Evolutionary conservation across 2,113 vertebrate species (phyloP).

Genomic region (Castor canadensis): DNA sequence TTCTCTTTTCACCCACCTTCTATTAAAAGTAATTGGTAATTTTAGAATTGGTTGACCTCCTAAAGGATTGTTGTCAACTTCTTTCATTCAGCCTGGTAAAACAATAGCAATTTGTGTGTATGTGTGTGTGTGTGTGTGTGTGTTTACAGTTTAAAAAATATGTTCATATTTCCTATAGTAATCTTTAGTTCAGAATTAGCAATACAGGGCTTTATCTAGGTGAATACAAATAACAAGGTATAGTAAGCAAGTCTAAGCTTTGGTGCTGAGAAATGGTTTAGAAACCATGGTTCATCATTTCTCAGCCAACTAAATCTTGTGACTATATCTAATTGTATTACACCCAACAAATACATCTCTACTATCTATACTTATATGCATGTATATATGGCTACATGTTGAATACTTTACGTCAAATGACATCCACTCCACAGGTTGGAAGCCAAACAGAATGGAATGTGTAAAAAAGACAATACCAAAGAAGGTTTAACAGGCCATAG

Average conservation of each 20-base stretch:
- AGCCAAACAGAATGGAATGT: slow-evolving; percentile 51
- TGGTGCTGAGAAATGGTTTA: neutral
- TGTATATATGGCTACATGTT: neutral
- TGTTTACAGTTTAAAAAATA: neutral
- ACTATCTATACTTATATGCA: neutral
- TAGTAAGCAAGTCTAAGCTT: neutral
- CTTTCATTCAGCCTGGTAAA: neutral
- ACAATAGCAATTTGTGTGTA: neutral
- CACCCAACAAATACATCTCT: neutral
- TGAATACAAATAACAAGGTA: neutral
- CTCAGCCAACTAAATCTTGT: neutral
- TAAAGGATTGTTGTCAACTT: neutral
- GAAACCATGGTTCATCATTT: neutral
- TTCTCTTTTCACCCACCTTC: neutral
- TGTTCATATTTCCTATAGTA: neutral
- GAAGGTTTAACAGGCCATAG: neutral
- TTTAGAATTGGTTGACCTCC: neutral
- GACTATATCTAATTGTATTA: slow-evolving; percentile 8
- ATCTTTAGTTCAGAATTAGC: neutral
- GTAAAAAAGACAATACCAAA: slow-evolving; percentile 40
- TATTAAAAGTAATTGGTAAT: neutral
- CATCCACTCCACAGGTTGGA: slow-evolving; percentile 60
- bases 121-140: neutral
- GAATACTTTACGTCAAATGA: neutral
- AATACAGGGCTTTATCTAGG: neutral